A percentile compares a stretch with the other conserved stretches of the same genome.
Conservation (phyloP, 2,888 invertebrate species). For the Dynastes hyllus region DNA sequence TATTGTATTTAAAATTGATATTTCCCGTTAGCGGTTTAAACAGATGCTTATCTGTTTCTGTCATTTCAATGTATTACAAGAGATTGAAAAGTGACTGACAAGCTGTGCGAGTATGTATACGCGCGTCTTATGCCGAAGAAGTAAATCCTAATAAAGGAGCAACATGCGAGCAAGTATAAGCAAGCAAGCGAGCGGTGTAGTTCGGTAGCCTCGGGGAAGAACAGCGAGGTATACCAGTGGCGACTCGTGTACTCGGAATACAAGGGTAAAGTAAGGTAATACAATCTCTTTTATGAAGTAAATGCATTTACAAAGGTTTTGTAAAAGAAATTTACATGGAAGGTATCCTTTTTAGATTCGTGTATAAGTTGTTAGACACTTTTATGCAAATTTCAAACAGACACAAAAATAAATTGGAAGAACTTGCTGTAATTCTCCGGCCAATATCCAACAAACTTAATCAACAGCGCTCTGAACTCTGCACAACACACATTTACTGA, state of each 20-base stretch:
- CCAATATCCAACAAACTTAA: no score
- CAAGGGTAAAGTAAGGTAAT: no score
- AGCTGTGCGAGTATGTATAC: slow-evolving; percentile 31
- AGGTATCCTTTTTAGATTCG: no score
- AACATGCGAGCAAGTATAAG: slow-evolving; percentile 2
- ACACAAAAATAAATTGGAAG: no score
- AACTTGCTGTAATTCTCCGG: no score
- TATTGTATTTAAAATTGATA: slow-evolving; percentile 52
- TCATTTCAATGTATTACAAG: slow-evolving; percentile 53
- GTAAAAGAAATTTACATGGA: no score
- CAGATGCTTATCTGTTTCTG: slow-evolving; percentile 54
- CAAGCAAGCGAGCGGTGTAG: background rate
- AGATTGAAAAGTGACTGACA: slow-evolving; percentile 53
- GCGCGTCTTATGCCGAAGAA: slow-evolving; percentile 30
- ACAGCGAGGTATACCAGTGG: background rate
- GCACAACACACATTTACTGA: no score
- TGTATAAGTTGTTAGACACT: no score
- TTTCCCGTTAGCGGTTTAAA: slow-evolving; percentile 50
- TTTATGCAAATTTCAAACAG: no score
- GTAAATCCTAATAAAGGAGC: slow-evolving; percentile 51
- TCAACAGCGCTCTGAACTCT: no score
- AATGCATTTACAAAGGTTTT: no score
- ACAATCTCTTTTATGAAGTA: no score
- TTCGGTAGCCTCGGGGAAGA: slow-evolving; percentile 27
- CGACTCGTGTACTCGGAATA: background rate